Evolutionary conservation across 1,140 invertebrate genomes (phyloP), one percentile per base, ranked within the genome.

Genomic region (Argopecten irradians): DNA sequence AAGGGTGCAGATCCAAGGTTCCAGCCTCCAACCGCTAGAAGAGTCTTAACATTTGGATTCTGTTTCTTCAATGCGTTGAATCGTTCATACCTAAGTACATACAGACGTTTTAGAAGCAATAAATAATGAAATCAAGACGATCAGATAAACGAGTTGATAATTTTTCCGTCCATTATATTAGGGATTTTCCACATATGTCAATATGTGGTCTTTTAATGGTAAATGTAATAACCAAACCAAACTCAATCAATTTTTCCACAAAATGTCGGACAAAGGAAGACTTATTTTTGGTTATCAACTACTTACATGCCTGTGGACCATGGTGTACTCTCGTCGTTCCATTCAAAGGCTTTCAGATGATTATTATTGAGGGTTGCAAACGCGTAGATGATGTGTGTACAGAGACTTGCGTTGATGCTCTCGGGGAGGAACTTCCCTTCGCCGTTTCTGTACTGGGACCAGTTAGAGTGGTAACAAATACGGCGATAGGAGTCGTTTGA

Each of bases 371-470:
- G 91, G 8, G 96, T 97, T 0, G 97, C 97, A 91, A 97, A 98
- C 8, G 97, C 97, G 93, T 98, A 98, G 85, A 98, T 96, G 5
- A 98, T 94, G 93, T 98, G 98, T 9, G 97, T 97, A 95, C 98
- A 98, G 92, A 97, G 96, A 11, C 96, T 96, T 0, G 97, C 96
- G 41, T 98, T 97, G 7, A 98, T 95, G 87, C 97, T 96, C n/a
- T 96, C 95, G 0, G 97, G 95, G 5, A 96, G 96, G 92, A 98
- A 97, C 35, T 92, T 93, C 0, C 90, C 92, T 13, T 34, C 43
- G 13, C 87, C 90, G 22, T 90, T 89, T 46, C 94, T 87, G 86
- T 94, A 93, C 86, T 94, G 93, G 13, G 94, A 92, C 94, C 94
- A 95, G 92, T 95, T 95, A 0, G 94, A 94, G 87, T 93, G 93